Percentiles rank a stretch among this genome's conserved stretches.
These are phyloP conservation scores for Cichladusa arquata DNA, from an alignment of 2,113 vertebrate species.

Conservation along the genomic window DNA sequence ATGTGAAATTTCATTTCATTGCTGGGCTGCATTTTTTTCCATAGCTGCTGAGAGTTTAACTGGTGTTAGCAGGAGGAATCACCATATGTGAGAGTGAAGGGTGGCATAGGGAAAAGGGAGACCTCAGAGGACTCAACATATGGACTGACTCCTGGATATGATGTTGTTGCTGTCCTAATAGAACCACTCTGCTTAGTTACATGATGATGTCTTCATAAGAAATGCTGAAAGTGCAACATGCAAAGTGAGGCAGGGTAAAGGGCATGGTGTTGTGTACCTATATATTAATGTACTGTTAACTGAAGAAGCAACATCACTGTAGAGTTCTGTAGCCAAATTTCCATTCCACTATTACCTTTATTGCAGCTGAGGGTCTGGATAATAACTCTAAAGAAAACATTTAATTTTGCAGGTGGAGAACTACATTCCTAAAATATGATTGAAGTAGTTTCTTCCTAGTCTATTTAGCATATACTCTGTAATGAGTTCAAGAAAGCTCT, in stretches of 20 bases:
- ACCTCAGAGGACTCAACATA: background rate
- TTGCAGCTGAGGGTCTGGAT: background rate
- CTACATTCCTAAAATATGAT: background rate
- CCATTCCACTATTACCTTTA: background rate
- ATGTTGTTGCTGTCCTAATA: background rate
- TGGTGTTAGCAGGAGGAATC: background rate
- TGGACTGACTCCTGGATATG: background rate
- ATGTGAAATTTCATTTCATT: background rate
- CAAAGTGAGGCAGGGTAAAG: background rate
- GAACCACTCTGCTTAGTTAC: background rate
- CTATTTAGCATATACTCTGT: background rate
- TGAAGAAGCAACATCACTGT: background rate
- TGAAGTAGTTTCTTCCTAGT: background rate
- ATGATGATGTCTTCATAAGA: background rate
- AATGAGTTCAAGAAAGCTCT: background rate
- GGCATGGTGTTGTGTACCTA: background rate
- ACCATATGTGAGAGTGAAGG: background rate
- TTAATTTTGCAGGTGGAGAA: background rate
- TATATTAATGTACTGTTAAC: background rate
- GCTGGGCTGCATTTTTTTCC: background rate
- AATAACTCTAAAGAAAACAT: background rate
- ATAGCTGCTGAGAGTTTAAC: background rate
- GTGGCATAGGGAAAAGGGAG: background rate
- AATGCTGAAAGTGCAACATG: background rate
- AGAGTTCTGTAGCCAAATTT: background rate